Conservation (phyloP, 2,888 invertebrate species). For the Caenorhabditis sp. region DNA sequence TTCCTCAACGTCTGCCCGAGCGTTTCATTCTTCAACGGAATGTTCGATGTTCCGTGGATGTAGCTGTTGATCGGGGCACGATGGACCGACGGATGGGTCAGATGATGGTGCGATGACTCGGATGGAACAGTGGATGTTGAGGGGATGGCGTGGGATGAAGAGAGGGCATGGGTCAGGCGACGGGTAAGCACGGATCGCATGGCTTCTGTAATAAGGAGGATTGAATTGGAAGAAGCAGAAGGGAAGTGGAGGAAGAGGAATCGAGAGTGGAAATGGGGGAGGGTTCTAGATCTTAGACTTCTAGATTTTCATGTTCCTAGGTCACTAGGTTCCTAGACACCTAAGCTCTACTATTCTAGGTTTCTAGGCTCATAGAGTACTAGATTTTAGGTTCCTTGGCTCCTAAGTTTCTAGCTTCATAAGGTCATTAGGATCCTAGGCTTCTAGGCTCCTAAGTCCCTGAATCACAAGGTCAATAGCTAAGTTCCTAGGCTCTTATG, state of each 20-base stretch:
- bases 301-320: not conserved
- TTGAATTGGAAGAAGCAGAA: not conserved
- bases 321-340: not conserved
- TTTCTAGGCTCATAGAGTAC: not conserved
- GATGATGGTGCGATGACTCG: too few species aligned
- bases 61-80: conserved; percentile 69
- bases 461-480: not conserved
- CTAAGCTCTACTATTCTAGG: not conserved
- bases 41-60: conserved; percentile 77
- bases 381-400: too few species aligned
- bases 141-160: conserved; percentile 15
- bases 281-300: too few species aligned
- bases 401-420: too few species aligned
- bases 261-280: not conserved
- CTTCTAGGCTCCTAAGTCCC: not conserved
- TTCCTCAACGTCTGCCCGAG: conserved; percentile 76
- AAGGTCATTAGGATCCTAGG: too few species aligned
- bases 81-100: conserved; percentile 48
- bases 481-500: too few species aligned
- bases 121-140: conserved; percentile 12
- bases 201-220: conserved; percentile 10
- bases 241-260: not conserved
- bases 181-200: conserved; percentile 49
- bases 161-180: conserved; percentile 47
- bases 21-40: conserved; percentile 77